Conservation (phyloP, 2,113 vertebrate species). For the Oenanthe oenanthe region DNA sequence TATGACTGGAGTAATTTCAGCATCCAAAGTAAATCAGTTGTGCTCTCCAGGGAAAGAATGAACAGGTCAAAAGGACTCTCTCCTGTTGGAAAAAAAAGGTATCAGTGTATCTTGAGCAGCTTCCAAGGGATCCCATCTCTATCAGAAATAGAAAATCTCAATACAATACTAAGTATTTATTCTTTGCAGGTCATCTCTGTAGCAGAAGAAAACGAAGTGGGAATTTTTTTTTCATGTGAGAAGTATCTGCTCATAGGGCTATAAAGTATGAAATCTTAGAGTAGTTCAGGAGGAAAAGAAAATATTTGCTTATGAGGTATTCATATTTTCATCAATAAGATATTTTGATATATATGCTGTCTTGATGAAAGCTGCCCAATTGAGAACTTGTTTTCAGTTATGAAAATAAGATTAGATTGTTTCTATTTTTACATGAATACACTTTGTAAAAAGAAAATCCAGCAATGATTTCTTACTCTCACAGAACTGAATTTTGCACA, state of each 20-base stretch:
- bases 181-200: neutral
- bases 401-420: conserved; percentile 47
- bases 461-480: neutral
- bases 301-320: neutral
- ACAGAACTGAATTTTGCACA: neutral
- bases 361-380: neutral
- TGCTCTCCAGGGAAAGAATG: neutral
- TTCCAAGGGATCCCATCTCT: neutral
- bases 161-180: neutral
- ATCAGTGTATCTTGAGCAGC: neutral
- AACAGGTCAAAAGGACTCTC: neutral
- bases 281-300: neutral
- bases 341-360: conserved; percentile 34
- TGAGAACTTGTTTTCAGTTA: conserved; percentile 19
- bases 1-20: neutral
- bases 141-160: neutral
- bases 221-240: neutral
- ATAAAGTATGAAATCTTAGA: neutral
- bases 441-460: conserved; percentile 13
- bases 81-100: neutral
- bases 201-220: neutral
- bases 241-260: neutral
- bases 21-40: neutral
- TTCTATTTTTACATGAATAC: neutral
- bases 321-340: conserved; percentile 31